Evolutionary conservation across 2,113 vertebrate species (phyloP).

Genomic region (Eulacestoma nigropectus): DNA sequence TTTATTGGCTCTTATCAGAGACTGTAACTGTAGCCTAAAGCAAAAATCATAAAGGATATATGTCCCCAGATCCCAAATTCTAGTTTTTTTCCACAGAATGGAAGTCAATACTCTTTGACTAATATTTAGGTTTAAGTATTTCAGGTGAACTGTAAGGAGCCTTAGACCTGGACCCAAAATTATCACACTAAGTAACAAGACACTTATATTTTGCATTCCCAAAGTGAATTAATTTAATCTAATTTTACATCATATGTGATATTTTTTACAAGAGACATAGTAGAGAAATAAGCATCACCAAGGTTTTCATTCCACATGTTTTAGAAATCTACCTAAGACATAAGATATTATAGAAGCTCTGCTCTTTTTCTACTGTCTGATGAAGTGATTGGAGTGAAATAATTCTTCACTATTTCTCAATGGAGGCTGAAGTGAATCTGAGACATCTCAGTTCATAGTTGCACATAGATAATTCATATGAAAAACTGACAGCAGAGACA

Average conservation of each 20-base stretch:
- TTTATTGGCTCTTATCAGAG: not conserved
- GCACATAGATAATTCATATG: not conserved
- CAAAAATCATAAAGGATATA: not conserved
- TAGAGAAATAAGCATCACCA: not conserved
- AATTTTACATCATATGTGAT: not conserved
- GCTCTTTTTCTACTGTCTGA: not conserved
- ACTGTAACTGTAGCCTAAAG: not conserved
- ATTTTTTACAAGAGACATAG: not conserved
- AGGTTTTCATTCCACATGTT: not conserved
- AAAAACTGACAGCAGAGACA: not conserved
- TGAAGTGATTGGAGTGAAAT: not conserved
- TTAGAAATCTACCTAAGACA: not conserved
- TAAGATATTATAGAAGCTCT: not conserved
- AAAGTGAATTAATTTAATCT: not conserved
- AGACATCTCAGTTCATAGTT: not conserved
- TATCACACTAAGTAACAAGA: not conserved
- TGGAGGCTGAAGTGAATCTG: not conserved
- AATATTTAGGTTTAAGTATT: not conserved
- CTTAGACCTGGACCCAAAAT: not conserved
- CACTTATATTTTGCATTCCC: not conserved
- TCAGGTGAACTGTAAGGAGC: not conserved
- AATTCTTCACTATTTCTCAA: not conserved
- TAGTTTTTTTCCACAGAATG: not conserved
- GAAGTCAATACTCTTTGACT: not conserved
- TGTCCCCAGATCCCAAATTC: not conserved